Percentiles rank a stretch among this genome's conserved stretches.
Conservation (phyloP, 2,888 invertebrate genomes). For the Halocaridina rubra region DNA sequence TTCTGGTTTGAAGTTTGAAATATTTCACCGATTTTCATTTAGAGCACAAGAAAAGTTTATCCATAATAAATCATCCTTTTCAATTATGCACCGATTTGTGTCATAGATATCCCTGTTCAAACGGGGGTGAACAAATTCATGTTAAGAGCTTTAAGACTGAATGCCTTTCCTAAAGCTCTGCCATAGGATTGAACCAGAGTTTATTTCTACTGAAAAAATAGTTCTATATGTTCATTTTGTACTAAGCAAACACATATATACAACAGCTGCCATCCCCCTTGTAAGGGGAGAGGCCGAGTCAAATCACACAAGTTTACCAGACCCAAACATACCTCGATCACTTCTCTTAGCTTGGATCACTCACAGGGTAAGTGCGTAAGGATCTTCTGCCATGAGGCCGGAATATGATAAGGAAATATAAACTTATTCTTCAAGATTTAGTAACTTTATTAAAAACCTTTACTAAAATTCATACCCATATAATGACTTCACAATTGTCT, state of each 20-base stretch:
- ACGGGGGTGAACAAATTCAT: background rate
- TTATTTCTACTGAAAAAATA: background rate
- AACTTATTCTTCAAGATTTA: background rate
- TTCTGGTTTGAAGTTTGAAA: background rate
- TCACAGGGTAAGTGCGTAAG: too few species aligned
- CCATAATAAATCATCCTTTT: too few species aligned
- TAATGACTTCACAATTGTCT: background rate
- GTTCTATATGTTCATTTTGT: background rate
- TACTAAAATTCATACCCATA: background rate
- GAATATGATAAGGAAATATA: background rate
- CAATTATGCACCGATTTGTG: too few species aligned
- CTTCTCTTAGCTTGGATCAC: too few species aligned
- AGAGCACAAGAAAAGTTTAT: background rate
- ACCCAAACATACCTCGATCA: too few species aligned
- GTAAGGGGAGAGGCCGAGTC: too few species aligned
- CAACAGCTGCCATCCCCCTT: background rate
- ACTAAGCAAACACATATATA: background rate
- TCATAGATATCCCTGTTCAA: background rate
- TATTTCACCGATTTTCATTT: background rate
- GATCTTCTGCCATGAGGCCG: background rate
- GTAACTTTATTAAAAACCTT: background rate
- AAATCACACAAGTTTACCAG: too few species aligned
- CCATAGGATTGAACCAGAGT: too few species aligned
- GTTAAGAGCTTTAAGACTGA: background rate
- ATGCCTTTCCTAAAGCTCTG: too few species aligned